A percentile compares a stretch with the other conserved stretches of the same genome.
Evolutionary conservation across 2,888 invertebrate species (phyloP).

Genomic region (Eupithecia centaureata): DNA sequence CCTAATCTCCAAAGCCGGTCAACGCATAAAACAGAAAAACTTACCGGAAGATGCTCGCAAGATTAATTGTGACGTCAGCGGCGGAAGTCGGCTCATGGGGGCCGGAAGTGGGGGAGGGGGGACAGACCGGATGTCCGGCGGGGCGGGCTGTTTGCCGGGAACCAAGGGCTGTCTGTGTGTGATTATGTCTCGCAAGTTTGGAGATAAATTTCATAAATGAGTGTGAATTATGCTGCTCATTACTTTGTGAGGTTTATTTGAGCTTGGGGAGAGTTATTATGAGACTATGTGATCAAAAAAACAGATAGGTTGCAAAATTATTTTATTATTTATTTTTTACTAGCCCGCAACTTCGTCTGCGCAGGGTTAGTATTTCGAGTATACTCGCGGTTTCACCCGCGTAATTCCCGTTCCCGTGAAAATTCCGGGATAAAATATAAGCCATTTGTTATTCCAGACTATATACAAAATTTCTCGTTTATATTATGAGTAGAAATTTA

Average conservation of each 20-base stretch:
- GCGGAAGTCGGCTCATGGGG: conserved; percentile 51
- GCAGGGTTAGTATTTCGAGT: too few species aligned
- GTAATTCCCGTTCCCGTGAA: too few species aligned
- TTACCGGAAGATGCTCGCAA: conserved; percentile 60
- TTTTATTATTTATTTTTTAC: too few species aligned
- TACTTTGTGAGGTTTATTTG: conserved; percentile 11
- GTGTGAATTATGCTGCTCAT: conserved; percentile 37
- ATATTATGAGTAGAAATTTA: too few species aligned
- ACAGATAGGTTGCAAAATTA: too few species aligned
- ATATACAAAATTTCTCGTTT: too few species aligned
- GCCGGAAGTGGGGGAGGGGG: conserved; percentile 47
- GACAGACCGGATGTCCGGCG: conserved; percentile 70
- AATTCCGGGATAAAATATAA: too few species aligned
- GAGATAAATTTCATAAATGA: conserved; percentile 45
- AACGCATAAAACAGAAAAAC: conserved; percentile 58
- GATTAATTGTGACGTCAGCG: conserved; percentile 65
- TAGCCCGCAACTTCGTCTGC: too few species aligned
- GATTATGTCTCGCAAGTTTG: conserved; percentile 45
- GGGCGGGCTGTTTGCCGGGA: conserved; percentile 56
- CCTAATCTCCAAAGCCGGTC: conserved; percentile 36
- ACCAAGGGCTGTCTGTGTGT: conserved; percentile 45
- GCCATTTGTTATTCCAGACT: too few species aligned
- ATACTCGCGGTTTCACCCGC: too few species aligned
- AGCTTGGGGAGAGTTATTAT: not conserved
- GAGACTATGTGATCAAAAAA: too few species aligned